Percentiles rank a stretch among this genome's conserved stretches.
These are phyloP conservation scores for Acleris cristana DNA, from an alignment of 2,888 invertebrate species.

Conservation along the genomic window DNA sequence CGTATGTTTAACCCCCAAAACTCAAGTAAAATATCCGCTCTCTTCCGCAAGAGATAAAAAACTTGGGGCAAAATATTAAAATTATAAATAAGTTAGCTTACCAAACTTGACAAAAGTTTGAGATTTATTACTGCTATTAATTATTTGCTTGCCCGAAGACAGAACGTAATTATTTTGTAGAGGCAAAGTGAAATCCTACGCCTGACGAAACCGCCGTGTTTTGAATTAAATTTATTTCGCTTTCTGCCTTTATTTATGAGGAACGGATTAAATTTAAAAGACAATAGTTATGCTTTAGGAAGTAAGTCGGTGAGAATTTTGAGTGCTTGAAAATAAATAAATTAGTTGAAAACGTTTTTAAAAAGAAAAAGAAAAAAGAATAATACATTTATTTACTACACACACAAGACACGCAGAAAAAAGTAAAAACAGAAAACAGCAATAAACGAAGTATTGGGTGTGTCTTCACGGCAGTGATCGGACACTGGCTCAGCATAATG, in stretches of 20 bases:
- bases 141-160: constrained; percentile 67
- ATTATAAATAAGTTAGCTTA: constrained; percentile 63
- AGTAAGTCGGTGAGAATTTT: neutral
- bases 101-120: constrained; percentile 66
- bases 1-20: neutral
- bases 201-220: constrained; percentile 53
- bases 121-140: constrained; percentile 70
- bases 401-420: too few relatives aligned
- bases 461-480: too few relatives aligned
- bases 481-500: too few relatives aligned
- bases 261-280: constrained; percentile 47
- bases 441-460: too few relatives aligned
- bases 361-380: too few relatives aligned
- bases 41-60: constrained; percentile 41
- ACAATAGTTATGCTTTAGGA: constrained; percentile 41
- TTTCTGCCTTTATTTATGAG: constrained; percentile 48
- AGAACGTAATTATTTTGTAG: constrained; percentile 68
- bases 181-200: constrained; percentile 66
- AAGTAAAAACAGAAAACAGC: too few relatives aligned
- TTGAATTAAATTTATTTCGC: constrained; percentile 54
- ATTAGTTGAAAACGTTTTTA: too few relatives aligned
- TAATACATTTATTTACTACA: too few relatives aligned
- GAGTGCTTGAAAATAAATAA: neutral
- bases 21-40: constrained; percentile 25
- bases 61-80: constrained; percentile 50